A percentile compares a stretch with the other conserved stretches of the same genome.
Evolutionary conservation across 2,113 vertebrate species (phyloP).

Genomic region (Noctilio leporinus): DNA sequence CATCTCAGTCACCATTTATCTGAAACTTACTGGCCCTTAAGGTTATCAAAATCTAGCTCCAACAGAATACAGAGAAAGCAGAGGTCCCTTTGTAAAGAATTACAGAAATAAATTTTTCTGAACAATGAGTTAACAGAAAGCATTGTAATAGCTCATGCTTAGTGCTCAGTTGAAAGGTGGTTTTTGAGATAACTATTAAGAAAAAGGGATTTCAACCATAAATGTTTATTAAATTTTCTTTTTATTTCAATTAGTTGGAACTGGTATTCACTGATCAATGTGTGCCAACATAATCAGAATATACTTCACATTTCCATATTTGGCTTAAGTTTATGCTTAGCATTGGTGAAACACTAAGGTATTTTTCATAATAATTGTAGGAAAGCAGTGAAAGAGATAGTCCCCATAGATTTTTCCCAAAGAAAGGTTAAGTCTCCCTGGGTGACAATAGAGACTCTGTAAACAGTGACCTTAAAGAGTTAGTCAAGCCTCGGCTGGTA

Average conservation of each 20-base stretch:
- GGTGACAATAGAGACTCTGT: not conserved
- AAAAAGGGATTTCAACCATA: not conserved
- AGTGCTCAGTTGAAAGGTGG: conserved; percentile 22
- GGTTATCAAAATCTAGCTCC: conserved; percentile 61
- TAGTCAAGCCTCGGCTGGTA: too few species aligned
- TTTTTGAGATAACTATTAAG: conserved; percentile 37
- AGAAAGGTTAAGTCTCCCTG: not conserved
- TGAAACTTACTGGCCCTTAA: conserved; percentile 64
- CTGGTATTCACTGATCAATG: not conserved
- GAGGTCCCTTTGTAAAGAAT: conserved; percentile 45
- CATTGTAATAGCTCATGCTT: conserved; percentile 5
- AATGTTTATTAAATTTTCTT: not conserved
- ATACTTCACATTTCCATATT: not conserved
- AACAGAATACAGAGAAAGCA: conserved; percentile 2
- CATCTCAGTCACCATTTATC: conserved; percentile 55
- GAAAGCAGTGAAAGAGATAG: not conserved
- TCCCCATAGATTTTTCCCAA: not conserved
- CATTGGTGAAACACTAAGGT: not conserved
- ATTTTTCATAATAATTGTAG: not conserved
- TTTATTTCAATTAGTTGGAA: conserved; percentile 22
- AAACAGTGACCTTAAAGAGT: not conserved
- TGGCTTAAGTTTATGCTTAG: not conserved
- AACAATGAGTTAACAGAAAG: conserved; percentile 37
- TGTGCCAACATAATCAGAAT: not conserved
- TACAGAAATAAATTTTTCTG: conserved; percentile 46